Base-by-base conservation (phyloP, 1,140 invertebrate species). In the Eriosoma lanigerum region DNA sequence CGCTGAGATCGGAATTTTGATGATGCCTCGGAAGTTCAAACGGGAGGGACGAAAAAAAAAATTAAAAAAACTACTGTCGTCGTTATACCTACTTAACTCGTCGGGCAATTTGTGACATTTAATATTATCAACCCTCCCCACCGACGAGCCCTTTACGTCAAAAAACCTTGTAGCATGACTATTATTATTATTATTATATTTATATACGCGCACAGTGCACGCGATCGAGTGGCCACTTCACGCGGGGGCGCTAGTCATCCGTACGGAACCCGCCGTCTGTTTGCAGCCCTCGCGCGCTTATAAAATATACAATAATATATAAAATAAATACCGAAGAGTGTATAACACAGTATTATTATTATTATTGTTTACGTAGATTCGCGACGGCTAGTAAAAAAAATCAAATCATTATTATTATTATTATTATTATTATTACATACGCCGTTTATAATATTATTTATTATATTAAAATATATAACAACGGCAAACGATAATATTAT, bases 31-130 rank as follows among this genome's bases (percentile, higher is more conserved):
- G 46, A 38, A 52, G 68, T 52, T 72, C 68, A 72, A 72, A 72
- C 50, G 68, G 52, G 21, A 13, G 48, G 32, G 32, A 19, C 13
- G 19, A 13, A 60, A 60, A 60, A 60, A 60, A 12, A 38, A n/a
- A 64, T 38, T 8, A n/a, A n/a, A 60, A 68, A 50, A 50, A 50
- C n/a, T n/a, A n/a, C 32, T 8, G 32, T 38, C 48, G 48, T 29
- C 48, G 19, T 72, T 52, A n/a, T 52, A 29, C 24, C 24, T 46
- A 21, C 32, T 38, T 3, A n/a, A 15, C 17, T 50, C 66, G 48
- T 29, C 68, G 46, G 68, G 68, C 52, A 72, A 72, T 72, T 72
- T 72, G 68, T 52, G 68, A 72, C 68, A n/a, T 72, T 72, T 72
- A 72, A 72, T 72, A 4, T 38, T 38, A 8, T 38, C 38, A 38